Evolutionary conservation across 2,113 vertebrate genomes (phyloP).

Genomic region (Ifrita kowaldi): DNA sequence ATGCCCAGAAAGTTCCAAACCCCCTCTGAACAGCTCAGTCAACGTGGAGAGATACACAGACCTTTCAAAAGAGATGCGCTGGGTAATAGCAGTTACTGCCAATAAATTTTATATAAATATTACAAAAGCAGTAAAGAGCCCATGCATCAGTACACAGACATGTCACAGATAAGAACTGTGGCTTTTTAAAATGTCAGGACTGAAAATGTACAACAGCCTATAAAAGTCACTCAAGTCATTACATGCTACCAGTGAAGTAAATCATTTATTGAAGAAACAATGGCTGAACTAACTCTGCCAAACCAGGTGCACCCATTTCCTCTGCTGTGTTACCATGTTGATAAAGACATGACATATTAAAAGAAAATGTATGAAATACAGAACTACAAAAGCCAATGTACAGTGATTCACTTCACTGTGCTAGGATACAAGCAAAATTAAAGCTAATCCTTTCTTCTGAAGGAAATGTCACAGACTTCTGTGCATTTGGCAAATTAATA

Average conservation of each 20-base stretch:
- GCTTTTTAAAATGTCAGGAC: conserved; percentile 50
- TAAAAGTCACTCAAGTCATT: conserved; percentile 28
- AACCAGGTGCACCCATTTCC: not conserved
- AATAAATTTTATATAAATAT: conserved; percentile 14
- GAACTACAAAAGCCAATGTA: not conserved
- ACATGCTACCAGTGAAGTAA: not conserved
- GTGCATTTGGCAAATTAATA: not conserved
- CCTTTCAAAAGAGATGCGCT: not conserved
- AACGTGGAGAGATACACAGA: not conserved
- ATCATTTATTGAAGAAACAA: not conserved
- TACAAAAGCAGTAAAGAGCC: conserved; percentile 4
- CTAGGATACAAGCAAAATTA: not conserved
- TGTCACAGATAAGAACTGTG: not conserved
- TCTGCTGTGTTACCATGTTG: not conserved
- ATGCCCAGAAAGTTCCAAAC: not conserved
- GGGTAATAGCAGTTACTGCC: not conserved
- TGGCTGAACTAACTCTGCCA: not conserved
- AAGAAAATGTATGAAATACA: not conserved
- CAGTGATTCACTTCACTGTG: not conserved
- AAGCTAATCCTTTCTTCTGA: not conserved
- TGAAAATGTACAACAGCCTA: not conserved
- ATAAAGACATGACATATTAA: not conserved
- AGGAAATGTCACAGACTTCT: not conserved
- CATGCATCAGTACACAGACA: not conserved
- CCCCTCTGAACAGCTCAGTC: not conserved